phyloP scores from a whole-genome alignment of 35 echinoderm and acorn worm species.

The Acanthaster planci region DNA sequence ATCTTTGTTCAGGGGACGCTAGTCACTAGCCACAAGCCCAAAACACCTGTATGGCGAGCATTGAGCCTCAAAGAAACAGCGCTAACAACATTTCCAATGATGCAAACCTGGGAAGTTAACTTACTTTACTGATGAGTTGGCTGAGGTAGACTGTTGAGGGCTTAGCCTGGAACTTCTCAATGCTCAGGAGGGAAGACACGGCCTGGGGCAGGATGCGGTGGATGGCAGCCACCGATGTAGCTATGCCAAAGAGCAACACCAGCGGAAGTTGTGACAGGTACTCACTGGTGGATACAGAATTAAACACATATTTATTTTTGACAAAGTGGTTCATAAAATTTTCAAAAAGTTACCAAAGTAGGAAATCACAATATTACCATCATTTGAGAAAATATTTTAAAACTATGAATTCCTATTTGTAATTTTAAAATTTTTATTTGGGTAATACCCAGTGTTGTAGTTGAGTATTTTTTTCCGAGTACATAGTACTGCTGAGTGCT shows the following conservation, averaged over 20 bases:
- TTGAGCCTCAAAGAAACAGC: too few species aligned
- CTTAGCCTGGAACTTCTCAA: slow-evolving; percentile 92
- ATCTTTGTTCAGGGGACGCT: too few species aligned
- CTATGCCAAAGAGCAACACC: slow-evolving; percentile 91
- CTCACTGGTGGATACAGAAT: slow-evolving; percentile 43
- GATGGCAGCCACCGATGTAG: slow-evolving; percentile 78
- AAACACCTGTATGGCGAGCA: too few species aligned
- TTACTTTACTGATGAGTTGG: slow-evolving; percentile 75
- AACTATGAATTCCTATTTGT: too few species aligned
- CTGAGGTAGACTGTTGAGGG: slow-evolving; percentile 76
- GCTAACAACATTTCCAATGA: too few species aligned
- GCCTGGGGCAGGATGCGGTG: slow-evolving; percentile 86
- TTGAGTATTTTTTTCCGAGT: too few species aligned
- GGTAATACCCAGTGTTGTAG: too few species aligned
- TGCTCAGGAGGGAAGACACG: slow-evolving; percentile 82
- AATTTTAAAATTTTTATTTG: too few species aligned
- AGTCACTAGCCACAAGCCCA: too few species aligned
- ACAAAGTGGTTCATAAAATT: neutral
- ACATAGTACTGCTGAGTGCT: too few species aligned
- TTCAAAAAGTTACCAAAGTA: neutral
- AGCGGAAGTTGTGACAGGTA: slow-evolving; percentile 70
- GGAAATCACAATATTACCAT: neutral
- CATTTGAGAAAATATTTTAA: neutral
- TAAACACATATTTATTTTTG: too few species aligned
- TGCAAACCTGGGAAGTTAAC: too few species aligned